phyloP scores from a whole-genome alignment of 2,888 invertebrate genomes.

The Conistra vaccinii region DNA sequence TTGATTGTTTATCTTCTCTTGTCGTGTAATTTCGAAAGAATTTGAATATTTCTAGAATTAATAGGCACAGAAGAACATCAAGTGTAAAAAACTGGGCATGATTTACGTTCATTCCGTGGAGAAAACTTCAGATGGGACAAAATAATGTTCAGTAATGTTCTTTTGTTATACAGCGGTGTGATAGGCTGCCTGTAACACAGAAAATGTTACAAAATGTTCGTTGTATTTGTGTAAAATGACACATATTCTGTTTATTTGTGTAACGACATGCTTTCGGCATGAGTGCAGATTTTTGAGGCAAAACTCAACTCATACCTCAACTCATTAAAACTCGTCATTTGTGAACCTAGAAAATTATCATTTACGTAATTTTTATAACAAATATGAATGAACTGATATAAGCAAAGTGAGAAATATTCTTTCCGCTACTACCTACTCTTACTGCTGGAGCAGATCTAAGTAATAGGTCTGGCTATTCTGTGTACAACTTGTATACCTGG shows the following conservation, averaged over 20 bases:
- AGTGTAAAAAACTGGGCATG: background rate
- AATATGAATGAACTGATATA: background rate
- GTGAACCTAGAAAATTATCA: background rate
- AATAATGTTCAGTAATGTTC: background rate
- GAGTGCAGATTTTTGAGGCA: slow-evolving; percentile 19
- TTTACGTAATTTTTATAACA: background rate
- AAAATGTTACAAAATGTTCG: slow-evolving; percentile 59
- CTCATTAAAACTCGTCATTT: slow-evolving; percentile 4
- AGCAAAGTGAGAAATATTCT: background rate
- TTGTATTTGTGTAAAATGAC: slow-evolving; percentile 53
- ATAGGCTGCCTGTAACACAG: slow-evolving; percentile 24
- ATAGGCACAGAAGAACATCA: no score
- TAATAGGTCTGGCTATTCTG: background rate
- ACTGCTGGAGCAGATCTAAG: background rate
- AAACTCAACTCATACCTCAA: background rate
- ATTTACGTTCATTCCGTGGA: no score
- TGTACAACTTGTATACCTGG: background rate
- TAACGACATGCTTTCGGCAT: slow-evolving; percentile 29
- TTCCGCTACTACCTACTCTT: background rate
- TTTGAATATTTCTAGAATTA: no score
- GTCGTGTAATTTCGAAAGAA: no score
- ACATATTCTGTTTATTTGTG: slow-evolving; percentile 37
- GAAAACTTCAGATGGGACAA: background rate
- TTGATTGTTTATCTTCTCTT: no score
- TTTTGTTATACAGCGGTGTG: slow-evolving; percentile 23